Conservation (phyloP, 2,888 invertebrate species). For the Erebia aethiops region DNA sequence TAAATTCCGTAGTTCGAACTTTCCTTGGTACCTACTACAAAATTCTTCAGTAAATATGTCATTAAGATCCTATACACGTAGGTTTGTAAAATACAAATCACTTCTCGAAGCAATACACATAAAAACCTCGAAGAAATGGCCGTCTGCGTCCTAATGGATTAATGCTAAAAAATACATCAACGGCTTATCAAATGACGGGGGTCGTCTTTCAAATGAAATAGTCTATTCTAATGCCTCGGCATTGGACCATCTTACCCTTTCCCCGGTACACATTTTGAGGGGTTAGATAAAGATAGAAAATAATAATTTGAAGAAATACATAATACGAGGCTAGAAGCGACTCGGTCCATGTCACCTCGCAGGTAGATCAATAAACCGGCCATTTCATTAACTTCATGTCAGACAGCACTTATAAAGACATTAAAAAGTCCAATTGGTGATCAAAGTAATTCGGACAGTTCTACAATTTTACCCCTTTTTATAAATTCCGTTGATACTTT, state of each 20-base stretch:
- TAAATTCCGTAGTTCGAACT: background rate
- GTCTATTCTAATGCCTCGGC: constrained; percentile 65
- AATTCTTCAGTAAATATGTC: background rate
- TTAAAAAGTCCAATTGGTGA: constrained; percentile 67
- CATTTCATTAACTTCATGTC: constrained; percentile 77
- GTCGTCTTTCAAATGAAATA: constrained; percentile 76
- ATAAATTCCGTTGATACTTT: background rate
- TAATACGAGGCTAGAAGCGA: constrained; percentile 73
- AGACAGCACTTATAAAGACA: constrained; percentile 82
- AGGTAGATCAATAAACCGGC: constrained; percentile 80
- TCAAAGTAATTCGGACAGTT: constrained; percentile 45
- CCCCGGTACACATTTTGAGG: constrained; percentile 40
- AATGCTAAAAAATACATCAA: constrained; percentile 72
- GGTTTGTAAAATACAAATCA: constrained; percentile 6
- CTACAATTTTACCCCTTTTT: constrained; percentile 16
- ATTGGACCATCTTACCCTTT: constrained; percentile 56
- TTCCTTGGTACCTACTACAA: background rate
- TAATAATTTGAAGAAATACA: constrained; percentile 74
- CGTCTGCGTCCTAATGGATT: constrained; percentile 68
- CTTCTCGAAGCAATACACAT: background rate
- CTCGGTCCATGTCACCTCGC: constrained; percentile 72
- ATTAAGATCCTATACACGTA: background rate
- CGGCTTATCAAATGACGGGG: constrained; percentile 79
- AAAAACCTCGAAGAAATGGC: constrained; percentile 52
- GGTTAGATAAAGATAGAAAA: constrained; percentile 57